Evolutionary conservation across 2,888 invertebrate genomes (phyloP).

Genomic region (Tryphoninae sp.): DNA sequence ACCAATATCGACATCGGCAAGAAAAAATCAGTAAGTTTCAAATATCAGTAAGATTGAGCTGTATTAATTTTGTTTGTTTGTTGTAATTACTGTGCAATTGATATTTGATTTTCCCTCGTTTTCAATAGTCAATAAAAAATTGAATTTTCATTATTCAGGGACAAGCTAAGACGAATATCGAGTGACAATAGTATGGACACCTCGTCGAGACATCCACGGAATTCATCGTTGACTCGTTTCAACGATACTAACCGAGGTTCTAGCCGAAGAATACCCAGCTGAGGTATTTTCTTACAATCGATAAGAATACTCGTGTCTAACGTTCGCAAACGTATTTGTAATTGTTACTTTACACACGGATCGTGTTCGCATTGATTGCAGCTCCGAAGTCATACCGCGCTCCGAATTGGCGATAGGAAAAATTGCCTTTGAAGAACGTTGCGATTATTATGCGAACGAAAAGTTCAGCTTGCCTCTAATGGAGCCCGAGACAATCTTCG

Average conservation of each 20-base stretch:
- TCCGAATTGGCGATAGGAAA: not conserved
- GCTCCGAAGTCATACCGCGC: no score
- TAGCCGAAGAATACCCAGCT: slow-evolving; percentile 61
- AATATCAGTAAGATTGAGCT: not conserved
- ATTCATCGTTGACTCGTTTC: slow-evolving; percentile 60
- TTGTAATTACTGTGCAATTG: not conserved
- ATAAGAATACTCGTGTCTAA: not conserved
- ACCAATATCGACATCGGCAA: slow-evolving; percentile 71
- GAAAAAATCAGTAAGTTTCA: slow-evolving; percentile 67
- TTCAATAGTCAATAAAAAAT: not conserved
- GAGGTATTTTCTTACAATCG: slow-evolving; percentile 47
- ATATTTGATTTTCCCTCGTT: not conserved
- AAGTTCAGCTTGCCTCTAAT: not conserved
- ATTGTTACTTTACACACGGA: no score
- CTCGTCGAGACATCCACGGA: slow-evolving; percentile 51
- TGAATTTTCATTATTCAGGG: slow-evolving; percentile 59
- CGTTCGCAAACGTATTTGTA: no score
- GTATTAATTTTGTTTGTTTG: not conserved
- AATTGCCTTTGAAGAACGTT: not conserved
- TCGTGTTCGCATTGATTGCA: no score
- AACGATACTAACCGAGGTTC: slow-evolving; percentile 57
- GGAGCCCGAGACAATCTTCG: slow-evolving; percentile 35
- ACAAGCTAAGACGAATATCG: slow-evolving; percentile 70
- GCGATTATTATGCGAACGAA: not conserved
- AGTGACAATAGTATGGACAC: slow-evolving; percentile 71